Conservation (phyloP, 2,888 invertebrate genomes). For the Caenorhabditis angaria region DNA sequence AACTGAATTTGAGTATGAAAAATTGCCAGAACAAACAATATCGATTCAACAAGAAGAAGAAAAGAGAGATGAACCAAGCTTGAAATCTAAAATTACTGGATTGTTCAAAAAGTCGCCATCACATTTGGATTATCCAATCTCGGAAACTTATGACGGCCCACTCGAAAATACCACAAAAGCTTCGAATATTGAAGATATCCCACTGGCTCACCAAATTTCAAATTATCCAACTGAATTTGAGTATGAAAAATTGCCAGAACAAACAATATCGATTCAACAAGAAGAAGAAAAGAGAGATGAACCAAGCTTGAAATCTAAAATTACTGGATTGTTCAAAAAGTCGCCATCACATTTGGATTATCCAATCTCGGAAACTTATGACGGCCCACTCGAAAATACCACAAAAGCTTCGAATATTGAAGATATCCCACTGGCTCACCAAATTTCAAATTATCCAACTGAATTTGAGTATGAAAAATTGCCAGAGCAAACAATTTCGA, state of each 20-base stretch:
- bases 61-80: conserved; percentile 16
- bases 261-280: conserved; percentile 10
- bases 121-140: conserved; percentile 48
- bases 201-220: conserved; percentile 42
- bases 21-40: conserved; percentile 14
- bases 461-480: conserved; percentile 17
- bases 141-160: conserved; percentile 30
- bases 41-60: conserved; percentile 8
- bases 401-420: conserved; percentile 14
- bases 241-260: conserved; percentile 27
- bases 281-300: conserved; percentile 27
- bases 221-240: conserved; percentile 41
- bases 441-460: conserved; percentile 17
- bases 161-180: conserved; percentile 27
- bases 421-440: conserved; percentile 14
- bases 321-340: conserved; percentile 48
- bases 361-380: conserved; percentile 47
- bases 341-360: conserved; percentile 54
- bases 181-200: conserved; percentile 44
- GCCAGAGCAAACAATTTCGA: conserved; percentile 12
- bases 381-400: conserved; percentile 41
- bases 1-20: conserved; percentile 32
- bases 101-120: conserved; percentile 49
- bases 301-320: conserved; percentile 18
- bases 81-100: conserved; percentile 45